phyloP scores from a whole-genome alignment of 35 echinoderm and acorn worm species.

The Ophiothrix spiculata region DNA sequence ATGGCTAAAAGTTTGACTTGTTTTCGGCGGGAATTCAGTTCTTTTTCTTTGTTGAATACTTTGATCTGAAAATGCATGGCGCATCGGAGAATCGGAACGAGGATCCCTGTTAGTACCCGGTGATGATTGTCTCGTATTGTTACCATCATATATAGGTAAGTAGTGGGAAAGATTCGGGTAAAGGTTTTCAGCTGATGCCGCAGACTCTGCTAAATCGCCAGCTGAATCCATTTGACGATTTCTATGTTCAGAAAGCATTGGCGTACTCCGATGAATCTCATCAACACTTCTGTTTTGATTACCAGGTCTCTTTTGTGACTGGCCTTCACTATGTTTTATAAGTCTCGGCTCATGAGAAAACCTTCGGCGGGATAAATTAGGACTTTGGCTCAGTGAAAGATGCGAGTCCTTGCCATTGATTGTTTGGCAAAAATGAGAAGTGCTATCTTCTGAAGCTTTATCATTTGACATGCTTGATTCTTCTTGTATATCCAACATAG shows the following conservation, averaged over 20 bases:
- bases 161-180: conserved; percentile 6
- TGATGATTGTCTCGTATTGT: background rate
- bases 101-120: background rate
- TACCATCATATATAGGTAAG: background rate
- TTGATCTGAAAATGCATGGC: background rate
- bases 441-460: background rate
- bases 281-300: background rate
- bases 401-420: background rate
- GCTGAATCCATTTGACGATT: background rate
- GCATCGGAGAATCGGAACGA: background rate
- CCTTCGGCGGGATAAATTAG: background rate
- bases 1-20: background rate
- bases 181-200: background rate
- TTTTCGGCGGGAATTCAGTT: background rate
- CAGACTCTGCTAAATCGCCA: background rate
- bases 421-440: background rate
- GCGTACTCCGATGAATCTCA: background rate
- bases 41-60: background rate
- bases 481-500: background rate
- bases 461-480: background rate
- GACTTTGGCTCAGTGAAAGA: background rate
- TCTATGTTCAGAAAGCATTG: background rate
- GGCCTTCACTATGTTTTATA: background rate
- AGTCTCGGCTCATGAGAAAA: background rate
- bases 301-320: background rate